phyloP scores from a whole-genome alignment of 2,113 vertebrate species.

The Sylvietta virens region DNA sequence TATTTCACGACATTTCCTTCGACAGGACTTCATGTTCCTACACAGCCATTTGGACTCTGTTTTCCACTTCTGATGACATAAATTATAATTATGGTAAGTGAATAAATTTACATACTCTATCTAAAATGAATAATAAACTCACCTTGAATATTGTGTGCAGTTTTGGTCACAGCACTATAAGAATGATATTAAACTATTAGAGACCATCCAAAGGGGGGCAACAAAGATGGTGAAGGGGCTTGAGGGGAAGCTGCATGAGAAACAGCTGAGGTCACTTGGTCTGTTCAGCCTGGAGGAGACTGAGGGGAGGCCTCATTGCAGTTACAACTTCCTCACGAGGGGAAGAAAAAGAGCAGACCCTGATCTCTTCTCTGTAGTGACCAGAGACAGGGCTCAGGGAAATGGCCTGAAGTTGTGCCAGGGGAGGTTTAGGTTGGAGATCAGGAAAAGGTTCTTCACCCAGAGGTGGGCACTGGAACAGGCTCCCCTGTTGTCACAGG shows the following conservation, averaged over 20 bases:
- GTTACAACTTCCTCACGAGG: rapidly evolving
- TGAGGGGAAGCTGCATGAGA: rapidly evolving
- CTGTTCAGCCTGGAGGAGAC: background rate
- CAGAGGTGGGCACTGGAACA: background rate
- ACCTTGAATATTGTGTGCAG: background rate
- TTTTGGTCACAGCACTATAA: background rate
- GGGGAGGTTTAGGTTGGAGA: background rate
- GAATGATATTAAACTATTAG: background rate
- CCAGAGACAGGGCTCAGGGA: background rate
- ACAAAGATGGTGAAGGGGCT: background rate
- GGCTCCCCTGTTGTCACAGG: too few species aligned
- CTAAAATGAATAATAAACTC: background rate
- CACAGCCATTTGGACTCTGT: background rate
- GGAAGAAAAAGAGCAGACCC: background rate
- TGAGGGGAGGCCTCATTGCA: rapidly evolving
- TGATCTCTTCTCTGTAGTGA: background rate
- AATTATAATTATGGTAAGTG: background rate
- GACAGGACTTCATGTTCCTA: background rate
- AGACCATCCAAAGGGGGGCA: background rate
- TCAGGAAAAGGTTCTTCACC: background rate
- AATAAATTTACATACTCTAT: background rate
- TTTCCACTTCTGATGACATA: background rate
- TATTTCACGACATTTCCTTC: background rate
- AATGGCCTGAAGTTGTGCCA: background rate
- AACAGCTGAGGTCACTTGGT: background rate